These are phyloP conservation scores for Cheirogaleus medius DNA, from an alignment of 2,113 vertebrate genomes.

Conservation along the genomic window DNA sequence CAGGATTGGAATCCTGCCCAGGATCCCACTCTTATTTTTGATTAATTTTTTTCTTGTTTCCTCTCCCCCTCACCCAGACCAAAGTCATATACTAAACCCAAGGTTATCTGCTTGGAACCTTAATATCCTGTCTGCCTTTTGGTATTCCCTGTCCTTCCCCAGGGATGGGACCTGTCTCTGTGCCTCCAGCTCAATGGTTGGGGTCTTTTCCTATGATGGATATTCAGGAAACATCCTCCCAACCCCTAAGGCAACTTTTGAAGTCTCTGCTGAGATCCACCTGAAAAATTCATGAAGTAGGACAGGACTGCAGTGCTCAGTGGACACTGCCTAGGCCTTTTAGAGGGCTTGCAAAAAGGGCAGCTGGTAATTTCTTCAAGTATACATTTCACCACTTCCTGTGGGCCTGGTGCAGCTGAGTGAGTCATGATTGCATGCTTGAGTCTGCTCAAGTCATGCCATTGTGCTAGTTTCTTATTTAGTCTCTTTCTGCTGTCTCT, in stretches of 20 bases:
- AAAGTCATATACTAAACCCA: not conserved
- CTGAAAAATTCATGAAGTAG: conserved; percentile 12
- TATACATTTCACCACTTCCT: not conserved
- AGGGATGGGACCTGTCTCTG: not conserved
- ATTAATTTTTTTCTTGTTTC: conserved; percentile 10
- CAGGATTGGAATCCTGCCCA: not conserved
- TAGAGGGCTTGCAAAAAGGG: not conserved
- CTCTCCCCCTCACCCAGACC: not conserved
- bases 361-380: not conserved
- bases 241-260: not conserved
- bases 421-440: not conserved
- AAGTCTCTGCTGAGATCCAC: not conserved
- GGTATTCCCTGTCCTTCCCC: not conserved
- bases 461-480: not conserved
- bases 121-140: not conserved
- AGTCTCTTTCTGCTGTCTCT: not conserved
- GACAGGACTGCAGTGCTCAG: not conserved
- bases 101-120: not conserved
- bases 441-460: not conserved
- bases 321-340: not conserved
- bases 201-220: not conserved
- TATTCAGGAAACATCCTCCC: not conserved
- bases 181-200: not conserved
- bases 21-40: not conserved
- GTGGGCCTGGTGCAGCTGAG: not conserved